phyloP scores from a whole-genome alignment of 2,797 vertebrate genomes.

The Gymnoscopelus braueri region DNA sequence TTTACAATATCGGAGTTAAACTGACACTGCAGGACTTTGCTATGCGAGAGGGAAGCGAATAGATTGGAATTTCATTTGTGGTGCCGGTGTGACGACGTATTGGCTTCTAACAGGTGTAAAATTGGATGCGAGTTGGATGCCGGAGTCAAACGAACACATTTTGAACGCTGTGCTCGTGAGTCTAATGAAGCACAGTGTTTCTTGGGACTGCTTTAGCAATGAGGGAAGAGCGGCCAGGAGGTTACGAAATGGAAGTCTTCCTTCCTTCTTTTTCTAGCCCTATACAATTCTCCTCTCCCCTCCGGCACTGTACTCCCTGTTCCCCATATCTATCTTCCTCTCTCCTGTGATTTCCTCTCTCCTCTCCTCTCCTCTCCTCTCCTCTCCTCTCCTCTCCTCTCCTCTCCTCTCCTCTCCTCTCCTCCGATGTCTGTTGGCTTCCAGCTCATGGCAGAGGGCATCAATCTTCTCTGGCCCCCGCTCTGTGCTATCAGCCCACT shows the following conservation, averaged over 20 bases:
- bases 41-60: not conserved
- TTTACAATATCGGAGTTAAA: no score
- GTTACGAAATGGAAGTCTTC: slow-evolving; percentile 3
- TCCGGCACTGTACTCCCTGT: slow-evolving; percentile 2
- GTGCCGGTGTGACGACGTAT: not conserved
- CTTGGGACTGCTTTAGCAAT: not conserved
- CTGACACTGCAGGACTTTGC: no score
- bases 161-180: not conserved
- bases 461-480: slow-evolving; percentile 66
- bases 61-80: not conserved
- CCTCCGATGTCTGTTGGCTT: slow-evolving; percentile 22
- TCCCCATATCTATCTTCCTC: not conserved
- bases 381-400: not conserved
- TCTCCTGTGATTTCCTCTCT: slow-evolving; percentile 5
- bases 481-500: slow-evolving; percentile 65
- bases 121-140: not conserved
- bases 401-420: not conserved
- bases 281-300: slow-evolving; percentile 15
- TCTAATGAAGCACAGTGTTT: not conserved
- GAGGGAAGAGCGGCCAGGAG: not conserved
- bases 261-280: not conserved
- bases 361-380: not conserved
- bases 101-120: not conserved
- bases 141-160: not conserved
- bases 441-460: slow-evolving; percentile 59